These are phyloP conservation scores for Lordiphosa clarofinis DNA, from an alignment of 1,140 invertebrate genomes.

Conservation along the genomic window DNA sequence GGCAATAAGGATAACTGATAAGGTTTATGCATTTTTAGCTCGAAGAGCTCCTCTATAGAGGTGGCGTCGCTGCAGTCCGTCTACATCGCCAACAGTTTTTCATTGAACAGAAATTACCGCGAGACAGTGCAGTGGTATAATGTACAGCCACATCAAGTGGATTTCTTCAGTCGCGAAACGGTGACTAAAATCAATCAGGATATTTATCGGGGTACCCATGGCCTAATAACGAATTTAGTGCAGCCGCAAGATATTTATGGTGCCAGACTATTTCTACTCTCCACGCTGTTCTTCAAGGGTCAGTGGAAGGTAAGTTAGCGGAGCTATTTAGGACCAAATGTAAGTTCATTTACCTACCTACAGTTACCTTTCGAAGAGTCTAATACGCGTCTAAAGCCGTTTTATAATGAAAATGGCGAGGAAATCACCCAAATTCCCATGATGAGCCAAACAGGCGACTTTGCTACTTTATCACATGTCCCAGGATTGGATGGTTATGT, in stretches of 20 bases:
- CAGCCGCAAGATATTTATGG: constrained; percentile 80
- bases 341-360: neutral
- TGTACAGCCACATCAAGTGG: constrained; percentile 81
- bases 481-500: constrained; percentile 82
- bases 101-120: constrained; percentile 68
- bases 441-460: constrained; percentile 82
- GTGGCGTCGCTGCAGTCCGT: constrained; percentile 63
- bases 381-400: constrained; percentile 81
- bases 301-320: constrained; percentile 83
- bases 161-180: constrained; percentile 82
- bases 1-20: neutral
- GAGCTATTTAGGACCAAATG: too few species aligned
- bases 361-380: constrained; percentile 84
- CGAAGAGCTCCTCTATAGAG: constrained; percentile 57
- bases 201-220: constrained; percentile 83
- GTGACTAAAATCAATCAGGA: constrained; percentile 84
- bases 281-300: constrained; percentile 91
- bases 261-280: constrained; percentile 86
- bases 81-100: constrained; percentile 42
- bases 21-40: constrained; percentile 35
- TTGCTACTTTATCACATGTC: constrained; percentile 81
- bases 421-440: constrained; percentile 82
- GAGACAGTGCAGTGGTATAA: constrained; percentile 80
- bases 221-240: constrained; percentile 84
- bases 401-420: constrained; percentile 81